Conservation (phyloP, 2,113 vertebrate species). For the Seriola aureovittata region DNA sequence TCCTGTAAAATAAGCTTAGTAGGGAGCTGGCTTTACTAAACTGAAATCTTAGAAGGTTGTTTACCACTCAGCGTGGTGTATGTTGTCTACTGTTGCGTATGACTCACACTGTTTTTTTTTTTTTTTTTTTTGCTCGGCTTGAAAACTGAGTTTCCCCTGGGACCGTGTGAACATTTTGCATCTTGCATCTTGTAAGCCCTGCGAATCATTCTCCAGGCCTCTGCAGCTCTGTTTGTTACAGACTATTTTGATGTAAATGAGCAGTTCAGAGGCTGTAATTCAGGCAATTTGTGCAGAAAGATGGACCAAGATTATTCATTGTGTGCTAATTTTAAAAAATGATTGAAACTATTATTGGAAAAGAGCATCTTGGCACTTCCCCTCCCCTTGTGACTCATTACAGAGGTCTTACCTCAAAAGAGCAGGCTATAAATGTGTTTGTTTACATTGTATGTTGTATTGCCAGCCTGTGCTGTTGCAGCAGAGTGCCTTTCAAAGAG, state of each 20-base stretch:
- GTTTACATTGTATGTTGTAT: conserved; percentile 39
- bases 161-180: conserved; percentile 45
- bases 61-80: conserved; percentile 29
- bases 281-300: background rate
- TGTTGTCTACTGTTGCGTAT: conserved; percentile 29
- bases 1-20: conserved; percentile 26
- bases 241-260: conserved; percentile 11
- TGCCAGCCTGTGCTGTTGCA: conserved; percentile 44
- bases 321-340: background rate
- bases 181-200: conserved; percentile 19
- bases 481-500: conserved; percentile 57
- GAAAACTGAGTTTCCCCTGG: conserved; percentile 29
- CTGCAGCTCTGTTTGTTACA: conserved; percentile 9
- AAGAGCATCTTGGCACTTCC: background rate
- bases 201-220: conserved; percentile 8
- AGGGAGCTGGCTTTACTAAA: conserved; percentile 7
- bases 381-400: conserved; percentile 19
- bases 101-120: conserved; percentile 37
- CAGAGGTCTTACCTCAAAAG: conserved; percentile 4
- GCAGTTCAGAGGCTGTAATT: conserved; percentile 26
- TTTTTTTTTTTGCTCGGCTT: conserved; percentile 22
- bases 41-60: conserved; percentile 42
- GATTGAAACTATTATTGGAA: conserved; percentile 19
- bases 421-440: conserved; percentile 26
- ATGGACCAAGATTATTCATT: background rate